phyloP scores from a whole-genome alignment of 2,797 vertebrate species.

The Sandelia bainsii region DNA sequence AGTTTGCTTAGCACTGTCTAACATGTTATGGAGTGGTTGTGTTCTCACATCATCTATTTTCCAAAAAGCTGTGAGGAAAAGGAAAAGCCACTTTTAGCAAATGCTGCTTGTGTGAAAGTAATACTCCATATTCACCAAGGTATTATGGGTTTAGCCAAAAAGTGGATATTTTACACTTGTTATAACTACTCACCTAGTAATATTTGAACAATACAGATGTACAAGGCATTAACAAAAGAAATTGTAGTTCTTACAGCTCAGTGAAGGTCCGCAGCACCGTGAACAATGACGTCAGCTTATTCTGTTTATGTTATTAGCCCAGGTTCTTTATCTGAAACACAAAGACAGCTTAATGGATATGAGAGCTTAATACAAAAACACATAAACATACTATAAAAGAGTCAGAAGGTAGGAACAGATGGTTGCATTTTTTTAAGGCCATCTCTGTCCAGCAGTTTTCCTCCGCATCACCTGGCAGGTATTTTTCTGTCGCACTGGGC shows the following conservation, averaged over 20 bases:
- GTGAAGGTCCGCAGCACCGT: conserved; percentile 65
- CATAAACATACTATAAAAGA: conserved; percentile 1
- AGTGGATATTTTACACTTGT: no score
- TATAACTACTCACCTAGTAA: no score
- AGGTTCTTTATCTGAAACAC: conserved; percentile 60
- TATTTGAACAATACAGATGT: no score
- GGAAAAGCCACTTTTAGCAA: no score
- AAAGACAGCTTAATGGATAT: conserved; percentile 34
- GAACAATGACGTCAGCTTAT: conserved; percentile 68
- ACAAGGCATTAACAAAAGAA: neutral
- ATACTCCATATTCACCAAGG: no score
- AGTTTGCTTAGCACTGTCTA: no score
- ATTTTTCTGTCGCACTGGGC: conserved; percentile 31
- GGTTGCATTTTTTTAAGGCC: conserved; percentile 28
- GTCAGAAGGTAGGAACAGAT: conserved; percentile 54
- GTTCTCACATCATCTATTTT: neutral
- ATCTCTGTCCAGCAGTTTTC: conserved; percentile 38
- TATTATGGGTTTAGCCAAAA: no score
- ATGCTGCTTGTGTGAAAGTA: no score
- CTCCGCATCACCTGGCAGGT: conserved; percentile 46
- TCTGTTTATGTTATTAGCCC: conserved; percentile 25
- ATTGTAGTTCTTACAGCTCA: conserved; percentile 66
- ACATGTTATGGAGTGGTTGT: neutral
- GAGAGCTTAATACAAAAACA: conserved; percentile 6
- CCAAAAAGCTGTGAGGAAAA: neutral